These are phyloP conservation scores for Trichonephila inaurata DNA, from an alignment of 1,140 invertebrate genomes.

Conservation along the genomic window DNA sequence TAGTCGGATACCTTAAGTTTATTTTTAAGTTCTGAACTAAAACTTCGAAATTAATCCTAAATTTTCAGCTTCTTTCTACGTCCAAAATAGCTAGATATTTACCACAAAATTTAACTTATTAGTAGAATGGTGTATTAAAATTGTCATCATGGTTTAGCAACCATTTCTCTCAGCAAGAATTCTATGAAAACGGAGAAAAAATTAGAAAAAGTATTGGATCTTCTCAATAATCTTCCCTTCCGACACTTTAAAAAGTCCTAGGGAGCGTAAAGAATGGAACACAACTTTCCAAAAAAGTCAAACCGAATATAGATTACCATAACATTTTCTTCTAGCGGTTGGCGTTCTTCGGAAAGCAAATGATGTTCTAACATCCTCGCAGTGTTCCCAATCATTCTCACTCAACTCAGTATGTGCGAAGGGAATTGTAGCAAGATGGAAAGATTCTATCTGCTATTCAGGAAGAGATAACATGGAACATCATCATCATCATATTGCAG, in stretches of 20 bases:
- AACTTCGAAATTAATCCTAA: no score
- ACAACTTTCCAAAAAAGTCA: not conserved
- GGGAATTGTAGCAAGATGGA: not conserved
- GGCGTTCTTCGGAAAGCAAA: not conserved
- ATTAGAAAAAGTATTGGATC: no score
- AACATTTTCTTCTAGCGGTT: not conserved
- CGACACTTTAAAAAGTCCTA: not conserved
- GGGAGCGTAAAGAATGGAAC: not conserved
- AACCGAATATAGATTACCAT: not conserved
- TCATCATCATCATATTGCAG: slow-evolving; percentile 4
- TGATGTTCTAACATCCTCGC: not conserved
- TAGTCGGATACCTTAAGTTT: no score
- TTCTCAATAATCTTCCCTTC: no score
- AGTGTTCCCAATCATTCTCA: not conserved
- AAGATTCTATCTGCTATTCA: not conserved
- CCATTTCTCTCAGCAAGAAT: no score
- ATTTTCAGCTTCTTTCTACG: no score
- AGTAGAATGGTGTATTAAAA: no score
- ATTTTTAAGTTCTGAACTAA: no score
- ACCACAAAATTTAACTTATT: no score
- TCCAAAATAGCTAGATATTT: no score
- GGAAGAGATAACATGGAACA: not conserved
- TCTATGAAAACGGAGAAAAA: no score
- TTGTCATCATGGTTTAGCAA: no score
- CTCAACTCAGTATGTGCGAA: not conserved